Percentiles rank a stretch among this genome's conserved stretches.
These are phyloP conservation scores for Schizaphis graminum DNA, from an alignment of 2,888 invertebrate genomes.

Conservation along the genomic window DNA sequence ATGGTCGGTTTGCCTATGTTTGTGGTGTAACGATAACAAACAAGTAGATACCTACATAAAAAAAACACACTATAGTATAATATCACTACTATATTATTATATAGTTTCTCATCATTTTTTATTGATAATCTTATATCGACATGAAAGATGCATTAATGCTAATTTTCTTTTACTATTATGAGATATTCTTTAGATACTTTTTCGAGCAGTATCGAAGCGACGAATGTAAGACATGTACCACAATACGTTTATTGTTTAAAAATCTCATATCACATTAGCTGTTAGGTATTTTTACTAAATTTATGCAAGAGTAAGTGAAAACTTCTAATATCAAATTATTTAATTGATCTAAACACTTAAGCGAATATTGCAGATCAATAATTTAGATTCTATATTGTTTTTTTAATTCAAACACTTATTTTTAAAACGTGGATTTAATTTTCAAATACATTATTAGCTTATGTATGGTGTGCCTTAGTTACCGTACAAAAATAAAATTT, in stretches of 20 bases:
- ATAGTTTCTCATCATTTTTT: too few species aligned
- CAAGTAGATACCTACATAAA: background rate
- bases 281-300: background rate
- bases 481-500: background rate
- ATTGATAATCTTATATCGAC: too few species aligned
- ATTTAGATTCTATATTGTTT: background rate
- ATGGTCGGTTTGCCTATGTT: background rate
- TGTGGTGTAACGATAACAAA: background rate
- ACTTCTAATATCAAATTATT: background rate
- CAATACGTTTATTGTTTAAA: background rate
- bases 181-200: background rate
- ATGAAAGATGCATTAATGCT: background rate
- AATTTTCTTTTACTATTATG: background rate
- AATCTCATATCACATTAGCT: background rate
- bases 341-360: background rate
- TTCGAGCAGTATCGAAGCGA: background rate
- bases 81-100: too few species aligned
- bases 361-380: background rate
- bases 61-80: too few species aligned
- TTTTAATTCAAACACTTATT: background rate
- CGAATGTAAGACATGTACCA: background rate
- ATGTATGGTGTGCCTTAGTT: background rate
- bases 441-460: background rate
- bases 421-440: background rate
- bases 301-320: background rate